These are phyloP conservation scores for Calliphora vomitoria DNA, from an alignment of 2,888 invertebrate species.

Conservation along the genomic window DNA sequence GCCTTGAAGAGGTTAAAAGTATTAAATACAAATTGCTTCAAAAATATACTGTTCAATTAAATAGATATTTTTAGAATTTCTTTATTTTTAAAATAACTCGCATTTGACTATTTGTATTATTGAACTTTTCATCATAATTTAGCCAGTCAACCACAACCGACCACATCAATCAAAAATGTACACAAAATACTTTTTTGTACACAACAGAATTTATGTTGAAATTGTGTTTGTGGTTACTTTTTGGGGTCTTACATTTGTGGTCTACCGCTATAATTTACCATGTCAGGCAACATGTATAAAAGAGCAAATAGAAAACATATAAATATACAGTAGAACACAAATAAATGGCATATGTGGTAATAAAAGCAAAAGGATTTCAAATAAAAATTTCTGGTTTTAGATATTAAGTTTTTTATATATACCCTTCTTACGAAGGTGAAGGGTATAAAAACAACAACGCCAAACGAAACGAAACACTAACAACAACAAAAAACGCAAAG, in stretches of 20 bases:
- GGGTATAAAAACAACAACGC: no score
- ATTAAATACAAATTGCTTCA: no score
- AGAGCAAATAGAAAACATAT: neutral
- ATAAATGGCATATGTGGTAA: neutral
- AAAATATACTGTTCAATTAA: no score
- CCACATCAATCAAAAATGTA: conserved; percentile 51
- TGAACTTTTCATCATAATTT: conserved; percentile 40
- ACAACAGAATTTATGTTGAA: conserved; percentile 49
- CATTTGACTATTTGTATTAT: neutral
- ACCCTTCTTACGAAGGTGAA: no score
- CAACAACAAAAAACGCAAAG: no score
- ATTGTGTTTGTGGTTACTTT: conserved; percentile 45
- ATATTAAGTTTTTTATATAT: no score
- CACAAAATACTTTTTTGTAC: conserved; percentile 16
- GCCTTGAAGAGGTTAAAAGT: no score
- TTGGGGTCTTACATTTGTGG: conserved; percentile 53
- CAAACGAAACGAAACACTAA: no score
- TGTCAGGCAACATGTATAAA: conserved; percentile 44
- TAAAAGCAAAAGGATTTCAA: no score
- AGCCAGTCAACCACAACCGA: conserved; percentile 39
- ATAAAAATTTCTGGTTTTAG: no score
- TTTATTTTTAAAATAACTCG: neutral
- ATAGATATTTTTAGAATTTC: neutral
- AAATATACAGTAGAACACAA: neutral
- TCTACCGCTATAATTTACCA: conserved; percentile 44